Conservation (phyloP, 2,113 vertebrate genomes). For the Polypterus senegalus region DNA sequence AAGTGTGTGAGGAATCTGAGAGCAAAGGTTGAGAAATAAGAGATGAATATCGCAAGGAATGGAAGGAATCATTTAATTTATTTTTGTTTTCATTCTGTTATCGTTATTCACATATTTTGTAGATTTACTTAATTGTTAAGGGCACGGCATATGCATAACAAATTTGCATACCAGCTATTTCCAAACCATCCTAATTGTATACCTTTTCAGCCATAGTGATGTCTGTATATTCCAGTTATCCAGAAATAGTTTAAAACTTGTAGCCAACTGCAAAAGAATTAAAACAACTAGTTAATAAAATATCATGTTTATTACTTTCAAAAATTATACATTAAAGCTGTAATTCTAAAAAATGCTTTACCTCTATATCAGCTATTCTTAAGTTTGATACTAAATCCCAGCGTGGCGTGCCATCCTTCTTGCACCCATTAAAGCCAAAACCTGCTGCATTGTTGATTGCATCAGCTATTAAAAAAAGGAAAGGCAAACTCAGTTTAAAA, state of each 20-base stretch:
- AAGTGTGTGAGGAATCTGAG: too few relatives aligned
- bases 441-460: slow-evolving; percentile 97
- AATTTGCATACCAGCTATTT: too few relatives aligned
- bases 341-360: slow-evolving; percentile 24
- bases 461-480: slow-evolving; percentile 59
- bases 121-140: too few relatives aligned
- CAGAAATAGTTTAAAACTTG: slow-evolving; percentile 95
- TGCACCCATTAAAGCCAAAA: slow-evolving; percentile 91
- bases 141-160: too few relatives aligned
- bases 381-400: slow-evolving; percentile 94
- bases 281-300: slow-evolving; percentile 7
- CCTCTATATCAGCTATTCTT: slow-evolving; percentile 90
- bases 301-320: slow-evolving; percentile 9
- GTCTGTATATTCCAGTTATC: slow-evolving; percentile 99
- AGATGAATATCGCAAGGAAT: too few relatives aligned
- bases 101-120: too few relatives aligned
- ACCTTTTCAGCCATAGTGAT: slow-evolving; percentile 96
- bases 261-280: slow-evolving; percentile 68
- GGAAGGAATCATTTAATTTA: too few relatives aligned
- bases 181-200: slow-evolving; percentile 14
- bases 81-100: too few relatives aligned
- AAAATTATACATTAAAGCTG: not conserved
- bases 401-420: slow-evolving; percentile 65
- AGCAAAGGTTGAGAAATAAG: too few relatives aligned
- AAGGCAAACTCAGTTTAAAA: not conserved